phyloP scores from a whole-genome alignment of 2,888 invertebrate genomes.

The Phytoseiulus persimilis region DNA sequence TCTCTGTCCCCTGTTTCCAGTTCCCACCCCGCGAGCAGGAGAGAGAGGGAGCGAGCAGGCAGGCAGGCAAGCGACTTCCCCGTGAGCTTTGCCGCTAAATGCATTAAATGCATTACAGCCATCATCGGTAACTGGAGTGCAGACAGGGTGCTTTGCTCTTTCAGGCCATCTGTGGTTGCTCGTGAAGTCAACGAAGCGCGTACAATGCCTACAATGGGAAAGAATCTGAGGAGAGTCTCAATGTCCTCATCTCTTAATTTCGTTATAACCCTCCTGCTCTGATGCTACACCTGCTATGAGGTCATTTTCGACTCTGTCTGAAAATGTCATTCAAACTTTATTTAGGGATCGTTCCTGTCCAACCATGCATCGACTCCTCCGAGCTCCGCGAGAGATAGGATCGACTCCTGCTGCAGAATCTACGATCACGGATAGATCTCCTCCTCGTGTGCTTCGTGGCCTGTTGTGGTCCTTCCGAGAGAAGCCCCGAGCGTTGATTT shows the following conservation, averaged over 20 bases:
- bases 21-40: not conserved
- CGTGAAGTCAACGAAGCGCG: not conserved
- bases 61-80: not conserved
- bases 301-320: not conserved
- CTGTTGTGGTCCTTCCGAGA: too few species aligned
- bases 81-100: not conserved
- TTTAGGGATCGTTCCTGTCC: not conserved
- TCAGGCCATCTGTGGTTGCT: conserved; percentile 5
- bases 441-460: too few species aligned
- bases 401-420: too few species aligned
- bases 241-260: not conserved
- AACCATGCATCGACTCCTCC: not conserved
- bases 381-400: too few species aligned
- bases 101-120: conserved; percentile 5
- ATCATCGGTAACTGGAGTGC: conserved; percentile 5
- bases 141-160: conserved; percentile 5
- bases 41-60: not conserved
- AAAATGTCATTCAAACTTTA: not conserved
- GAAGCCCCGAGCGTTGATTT: too few species aligned
- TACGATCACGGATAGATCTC: too few species aligned
- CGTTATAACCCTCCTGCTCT: not conserved
- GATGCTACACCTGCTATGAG: conserved; percentile 5
- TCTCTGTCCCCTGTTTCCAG: not conserved
- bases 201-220: not conserved
- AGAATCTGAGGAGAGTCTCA: not conserved